A percentile compares a stretch with the other conserved stretches of the same genome.
Conservation (phyloP, 2,113 vertebrate genomes). For the Eretmochelys imbricata region DNA sequence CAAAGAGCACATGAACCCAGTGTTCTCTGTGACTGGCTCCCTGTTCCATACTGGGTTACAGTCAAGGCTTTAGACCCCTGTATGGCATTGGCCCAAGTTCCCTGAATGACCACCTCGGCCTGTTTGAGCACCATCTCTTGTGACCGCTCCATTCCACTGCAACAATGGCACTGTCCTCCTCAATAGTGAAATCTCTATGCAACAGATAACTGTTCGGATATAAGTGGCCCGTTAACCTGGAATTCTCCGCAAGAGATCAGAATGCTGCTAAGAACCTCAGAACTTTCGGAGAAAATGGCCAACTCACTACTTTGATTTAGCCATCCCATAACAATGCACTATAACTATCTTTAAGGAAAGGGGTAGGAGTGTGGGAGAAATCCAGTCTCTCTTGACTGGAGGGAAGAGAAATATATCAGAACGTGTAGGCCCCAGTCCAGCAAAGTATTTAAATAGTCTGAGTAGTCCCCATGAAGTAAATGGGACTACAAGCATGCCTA, state of each 20-base stretch:
- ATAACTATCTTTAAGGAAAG: background rate
- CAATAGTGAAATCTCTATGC: background rate
- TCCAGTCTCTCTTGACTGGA: background rate
- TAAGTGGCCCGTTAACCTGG: background rate
- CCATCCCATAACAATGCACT: background rate
- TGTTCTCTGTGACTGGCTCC: background rate
- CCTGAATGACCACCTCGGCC: background rate
- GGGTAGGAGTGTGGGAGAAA: background rate
- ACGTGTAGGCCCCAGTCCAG: background rate
- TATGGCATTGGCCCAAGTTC: background rate
- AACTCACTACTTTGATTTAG: background rate
- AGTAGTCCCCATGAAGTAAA: background rate
- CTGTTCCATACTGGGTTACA: background rate
- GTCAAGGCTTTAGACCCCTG: background rate
- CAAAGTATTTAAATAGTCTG: background rate
- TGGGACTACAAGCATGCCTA: background rate
- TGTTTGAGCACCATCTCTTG: background rate
- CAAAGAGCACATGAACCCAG: background rate
- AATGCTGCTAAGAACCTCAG: background rate
- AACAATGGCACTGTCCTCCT: background rate
- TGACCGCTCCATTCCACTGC: background rate
- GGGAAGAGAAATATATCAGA: background rate
- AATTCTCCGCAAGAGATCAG: background rate
- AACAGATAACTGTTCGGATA: background rate
- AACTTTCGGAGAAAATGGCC: background rate